Evolutionary conservation across 2,797 vertebrate species (phyloP), one percentile per base, ranked within the genome.

Genomic region (Holocentrus rufus): DNA sequence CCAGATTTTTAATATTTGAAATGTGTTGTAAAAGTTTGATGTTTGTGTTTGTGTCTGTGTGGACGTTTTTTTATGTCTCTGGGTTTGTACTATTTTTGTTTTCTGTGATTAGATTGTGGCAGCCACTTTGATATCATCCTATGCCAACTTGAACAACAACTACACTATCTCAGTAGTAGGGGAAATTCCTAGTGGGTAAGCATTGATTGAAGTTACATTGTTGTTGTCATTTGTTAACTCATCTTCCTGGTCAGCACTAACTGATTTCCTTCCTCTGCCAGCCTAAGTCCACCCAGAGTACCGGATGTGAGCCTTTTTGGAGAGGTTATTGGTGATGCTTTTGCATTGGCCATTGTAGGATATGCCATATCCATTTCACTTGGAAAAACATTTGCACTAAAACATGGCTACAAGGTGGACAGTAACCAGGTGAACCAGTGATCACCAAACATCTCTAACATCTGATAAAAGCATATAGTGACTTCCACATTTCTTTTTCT

Each of bases 351-450:
- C 0, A 92, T 99, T 57, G 97, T 99, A 15, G 96, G 96, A 64
- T 99, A 98, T 0, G 97, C 96, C 83, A 95, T 99, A 66, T 96
- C 96, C 77, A 95, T 99, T 90, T 99, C 98, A 0, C 90, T 99
- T 42, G 98, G 97, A 58, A 99, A 99, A 94, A 99, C 96, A 65
- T 99, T 99, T 87, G 97, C 96, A 22, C 89, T 98, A 65, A 98
- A 96, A 87, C 96, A 99, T 0, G 97, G 97, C 76, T 99, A 99
- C 92, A 96, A 96, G 65, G 96, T 99, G 85, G 96, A 99, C 82
- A 98, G 95, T 88, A 99, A 97, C 90, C 98, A 99, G 95, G 94
- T 95, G 60, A 85, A 65, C 34, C 22, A 47, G 9, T 56, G 20
- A n/a, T 63, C 14, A 4, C 62, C 0, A 25, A 25, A 52, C 7